phyloP scores from a whole-genome alignment of 2,797 vertebrate genomes.

The Acrossocheilus wenchowensis region DNA sequence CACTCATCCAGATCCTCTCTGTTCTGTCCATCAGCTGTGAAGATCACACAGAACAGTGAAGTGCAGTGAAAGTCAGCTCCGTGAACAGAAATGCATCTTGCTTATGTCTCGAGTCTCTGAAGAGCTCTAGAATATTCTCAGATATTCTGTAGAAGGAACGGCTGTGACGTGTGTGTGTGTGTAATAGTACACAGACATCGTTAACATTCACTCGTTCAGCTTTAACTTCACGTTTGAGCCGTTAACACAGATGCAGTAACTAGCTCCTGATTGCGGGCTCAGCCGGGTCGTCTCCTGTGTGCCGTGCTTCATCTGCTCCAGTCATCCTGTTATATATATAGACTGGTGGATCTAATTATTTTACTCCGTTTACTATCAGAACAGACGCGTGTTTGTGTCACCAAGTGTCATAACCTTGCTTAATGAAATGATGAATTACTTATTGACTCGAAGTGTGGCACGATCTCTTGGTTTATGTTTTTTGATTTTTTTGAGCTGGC shows the following conservation, averaged over 20 bases:
- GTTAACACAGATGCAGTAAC: not conserved
- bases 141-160: not conserved
- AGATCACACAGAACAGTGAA: not conserved
- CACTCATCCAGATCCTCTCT: not conserved
- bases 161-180: not conserved
- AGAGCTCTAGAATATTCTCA: not conserved
- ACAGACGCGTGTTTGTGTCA: not conserved
- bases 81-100: not conserved
- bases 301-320: not conserved
- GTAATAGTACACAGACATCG: not conserved
- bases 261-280: not conserved
- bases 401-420: not conserved
- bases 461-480: too few relatives aligned
- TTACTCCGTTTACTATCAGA: not conserved
- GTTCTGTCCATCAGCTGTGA: conserved; percentile 7
- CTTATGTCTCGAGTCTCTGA: not conserved
- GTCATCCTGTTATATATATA: not conserved
- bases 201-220: not conserved
- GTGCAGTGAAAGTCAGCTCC: not conserved
- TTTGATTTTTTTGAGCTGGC: not conserved
- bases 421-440: not conserved
- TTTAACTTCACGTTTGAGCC: not conserved
- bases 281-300: not conserved
- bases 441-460: not conserved
- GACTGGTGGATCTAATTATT: not conserved